phyloP scores from a whole-genome alignment of 2,113 vertebrate genomes.

The Alaudala cheleensis region DNA sequence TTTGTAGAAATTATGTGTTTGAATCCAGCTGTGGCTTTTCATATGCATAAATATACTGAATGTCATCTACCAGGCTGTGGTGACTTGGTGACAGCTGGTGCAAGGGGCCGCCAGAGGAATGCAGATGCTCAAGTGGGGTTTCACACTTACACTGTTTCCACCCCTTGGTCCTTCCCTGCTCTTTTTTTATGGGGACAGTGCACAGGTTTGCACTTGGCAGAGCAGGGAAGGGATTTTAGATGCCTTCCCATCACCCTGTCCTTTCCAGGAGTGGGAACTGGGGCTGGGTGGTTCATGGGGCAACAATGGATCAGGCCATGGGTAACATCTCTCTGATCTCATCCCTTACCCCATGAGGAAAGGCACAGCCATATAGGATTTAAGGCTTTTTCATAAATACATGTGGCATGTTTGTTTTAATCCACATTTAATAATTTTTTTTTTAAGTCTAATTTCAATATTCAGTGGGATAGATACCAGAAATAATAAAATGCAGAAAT shows the following conservation, averaged over 20 bases:
- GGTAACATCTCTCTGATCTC: background rate
- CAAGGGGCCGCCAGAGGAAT: background rate
- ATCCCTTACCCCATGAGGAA: background rate
- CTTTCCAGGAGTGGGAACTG: background rate
- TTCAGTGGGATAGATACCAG: background rate
- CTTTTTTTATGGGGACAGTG: background rate
- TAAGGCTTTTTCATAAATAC: background rate
- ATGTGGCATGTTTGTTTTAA: background rate
- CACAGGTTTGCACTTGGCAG: background rate
- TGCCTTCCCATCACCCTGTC: background rate
- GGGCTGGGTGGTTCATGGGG: background rate
- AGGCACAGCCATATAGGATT: background rate
- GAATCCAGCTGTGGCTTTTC: background rate
- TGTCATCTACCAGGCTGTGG: background rate
- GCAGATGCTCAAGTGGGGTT: background rate
- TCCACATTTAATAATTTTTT: background rate
- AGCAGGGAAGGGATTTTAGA: background rate
- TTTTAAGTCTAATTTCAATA: background rate
- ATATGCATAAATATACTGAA: background rate
- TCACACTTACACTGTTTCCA: rapidly evolving
- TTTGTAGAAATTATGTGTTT: background rate
- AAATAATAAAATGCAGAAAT: background rate
- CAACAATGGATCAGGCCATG: rapidly evolving
- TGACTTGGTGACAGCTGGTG: background rate
- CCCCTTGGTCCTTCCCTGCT: background rate